Percentiles rank a stretch among this genome's conserved stretches.
Conservation (phyloP, 1,140 invertebrate species). For the Cydia splendana region DNA sequence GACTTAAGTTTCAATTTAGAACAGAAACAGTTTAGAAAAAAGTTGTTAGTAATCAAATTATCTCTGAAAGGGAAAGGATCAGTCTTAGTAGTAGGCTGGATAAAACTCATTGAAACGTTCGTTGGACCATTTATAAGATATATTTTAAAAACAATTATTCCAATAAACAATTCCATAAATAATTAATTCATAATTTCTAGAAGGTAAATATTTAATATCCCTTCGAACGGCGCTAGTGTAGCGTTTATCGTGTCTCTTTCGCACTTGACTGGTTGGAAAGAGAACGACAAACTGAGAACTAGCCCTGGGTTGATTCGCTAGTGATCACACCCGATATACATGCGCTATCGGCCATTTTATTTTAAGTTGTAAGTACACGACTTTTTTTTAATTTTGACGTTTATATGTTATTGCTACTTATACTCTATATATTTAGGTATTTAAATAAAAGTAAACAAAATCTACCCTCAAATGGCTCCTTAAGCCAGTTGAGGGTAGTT, state of each 20-base stretch:
- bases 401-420: too few species aligned
- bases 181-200: conserved; percentile 13
- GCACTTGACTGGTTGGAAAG: conserved; percentile 12
- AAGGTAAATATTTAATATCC: conserved; percentile 28
- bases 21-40: background rate
- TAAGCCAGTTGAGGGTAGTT: too few species aligned
- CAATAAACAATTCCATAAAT: conserved; percentile 30
- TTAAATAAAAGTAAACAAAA: too few species aligned
- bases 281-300: background rate
- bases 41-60: background rate
- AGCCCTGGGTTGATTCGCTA: background rate
- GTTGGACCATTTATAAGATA: conserved; percentile 53
- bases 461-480: too few species aligned
- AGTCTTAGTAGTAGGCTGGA: conserved; percentile 43
- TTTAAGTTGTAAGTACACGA: too few species aligned
- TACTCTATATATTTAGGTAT: too few species aligned
- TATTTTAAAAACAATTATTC: conserved; percentile 27
- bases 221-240: background rate
- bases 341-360: background rate
- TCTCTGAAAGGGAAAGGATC: conserved; percentile 45
- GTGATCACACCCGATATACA: background rate
- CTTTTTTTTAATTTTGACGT: too few species aligned
- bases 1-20: background rate
- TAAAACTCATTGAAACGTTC: conserved; percentile 46
- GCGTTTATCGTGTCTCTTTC: background rate